A percentile compares a stretch with the other conserved stretches of the same genome.
These are phyloP conservation scores for Mellivora capensis DNA, from an alignment of 2,113 vertebrate genomes.

Conservation along the genomic window DNA sequence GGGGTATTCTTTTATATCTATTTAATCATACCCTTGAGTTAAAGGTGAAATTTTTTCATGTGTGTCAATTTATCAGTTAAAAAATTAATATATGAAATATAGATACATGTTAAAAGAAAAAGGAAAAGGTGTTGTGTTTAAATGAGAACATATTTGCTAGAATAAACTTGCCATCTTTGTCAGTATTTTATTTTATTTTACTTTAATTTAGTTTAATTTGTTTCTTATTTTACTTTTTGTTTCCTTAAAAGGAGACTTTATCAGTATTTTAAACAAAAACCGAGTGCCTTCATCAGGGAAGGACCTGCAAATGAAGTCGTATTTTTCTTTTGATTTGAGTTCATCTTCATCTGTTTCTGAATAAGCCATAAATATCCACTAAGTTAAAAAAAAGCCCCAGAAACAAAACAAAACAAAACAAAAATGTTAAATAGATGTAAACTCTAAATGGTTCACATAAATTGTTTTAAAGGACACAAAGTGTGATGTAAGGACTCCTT, in stretches of 20 bases:
- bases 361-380: not conserved
- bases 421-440: not conserved
- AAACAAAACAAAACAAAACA: too few relatives aligned
- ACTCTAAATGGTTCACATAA: not conserved
- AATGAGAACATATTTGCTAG: not conserved
- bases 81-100: not conserved
- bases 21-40: not conserved
- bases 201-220: not conserved
- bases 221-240: not conserved
- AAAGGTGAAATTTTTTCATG: not conserved
- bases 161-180: not conserved
- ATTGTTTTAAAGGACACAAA: not conserved
- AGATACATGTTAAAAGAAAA: not conserved
- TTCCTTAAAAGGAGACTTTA: not conserved
- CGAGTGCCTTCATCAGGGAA: not conserved
- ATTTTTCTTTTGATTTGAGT: slow-evolving; percentile 1
- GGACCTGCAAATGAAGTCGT: not conserved
- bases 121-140: not conserved
- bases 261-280: not conserved
- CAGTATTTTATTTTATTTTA: not conserved
- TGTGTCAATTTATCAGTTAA: not conserved
- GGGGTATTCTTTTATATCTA: not conserved
- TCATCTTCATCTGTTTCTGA: not conserved
- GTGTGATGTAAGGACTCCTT: not conserved
- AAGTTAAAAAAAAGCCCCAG: not conserved